Evolutionary conservation across 2,113 vertebrate genomes (phyloP).

Genomic region (Cranoglanis bouderius): DNA sequence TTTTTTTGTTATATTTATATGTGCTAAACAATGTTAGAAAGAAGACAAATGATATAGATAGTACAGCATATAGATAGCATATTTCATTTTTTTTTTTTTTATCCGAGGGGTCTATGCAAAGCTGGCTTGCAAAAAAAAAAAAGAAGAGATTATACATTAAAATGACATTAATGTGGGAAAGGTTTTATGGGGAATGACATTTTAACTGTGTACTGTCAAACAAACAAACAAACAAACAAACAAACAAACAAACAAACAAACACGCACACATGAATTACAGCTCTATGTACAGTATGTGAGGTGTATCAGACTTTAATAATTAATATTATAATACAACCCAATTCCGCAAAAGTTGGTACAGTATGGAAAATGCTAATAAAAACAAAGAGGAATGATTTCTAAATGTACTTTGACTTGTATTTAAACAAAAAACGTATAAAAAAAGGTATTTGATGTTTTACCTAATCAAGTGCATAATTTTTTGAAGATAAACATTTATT

Average conservation of each 20-base stretch:
- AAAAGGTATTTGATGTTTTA: too few relatives aligned
- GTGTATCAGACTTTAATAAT: background rate
- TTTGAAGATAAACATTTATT: too few relatives aligned
- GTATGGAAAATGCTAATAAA: too few relatives aligned
- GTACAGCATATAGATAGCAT: background rate
- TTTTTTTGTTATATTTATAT: background rate
- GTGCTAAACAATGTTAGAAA: background rate
- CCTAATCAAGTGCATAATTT: too few relatives aligned
- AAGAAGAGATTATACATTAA: background rate
- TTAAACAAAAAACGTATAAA: too few relatives aligned
- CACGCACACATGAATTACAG: background rate
- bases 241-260: background rate
- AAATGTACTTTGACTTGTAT: too few relatives aligned
- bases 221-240: background rate
- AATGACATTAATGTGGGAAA: background rate
- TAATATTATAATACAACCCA: background rate
- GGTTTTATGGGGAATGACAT: background rate
- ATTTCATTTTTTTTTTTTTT: background rate
- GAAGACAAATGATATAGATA: background rate
- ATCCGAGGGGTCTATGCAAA: background rate
- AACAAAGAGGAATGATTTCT: too few relatives aligned
- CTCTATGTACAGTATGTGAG: background rate
- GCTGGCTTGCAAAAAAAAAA: background rate
- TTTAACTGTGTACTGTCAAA: background rate
- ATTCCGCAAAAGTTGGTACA: too few relatives aligned